Conservation (phyloP, 1,140 invertebrate species). For the Drosophila pectinifera region DNA sequence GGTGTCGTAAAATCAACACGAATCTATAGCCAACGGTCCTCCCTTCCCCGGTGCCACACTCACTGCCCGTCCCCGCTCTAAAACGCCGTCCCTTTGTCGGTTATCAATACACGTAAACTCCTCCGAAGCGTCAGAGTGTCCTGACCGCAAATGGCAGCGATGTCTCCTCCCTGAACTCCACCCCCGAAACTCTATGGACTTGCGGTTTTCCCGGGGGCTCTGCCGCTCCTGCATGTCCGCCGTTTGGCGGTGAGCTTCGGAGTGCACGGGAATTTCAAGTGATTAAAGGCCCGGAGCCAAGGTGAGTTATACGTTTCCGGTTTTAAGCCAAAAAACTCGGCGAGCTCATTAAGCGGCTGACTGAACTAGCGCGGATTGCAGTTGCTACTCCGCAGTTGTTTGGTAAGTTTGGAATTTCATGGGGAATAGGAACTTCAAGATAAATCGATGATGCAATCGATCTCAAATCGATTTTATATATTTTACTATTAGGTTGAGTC, state of each 20-base stretch:
- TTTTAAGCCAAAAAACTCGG: background rate
- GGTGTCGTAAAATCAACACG: slow-evolving; percentile 80
- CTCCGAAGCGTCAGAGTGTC: slow-evolving; percentile 42
- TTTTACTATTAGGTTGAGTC: background rate
- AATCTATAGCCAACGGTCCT: slow-evolving; percentile 22
- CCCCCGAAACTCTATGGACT: slow-evolving; percentile 41
- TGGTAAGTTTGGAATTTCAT: background rate
- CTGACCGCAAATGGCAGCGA: slow-evolving; percentile 63
- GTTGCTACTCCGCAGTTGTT: background rate
- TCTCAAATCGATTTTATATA: background rate
- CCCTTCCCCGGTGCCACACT: background rate
- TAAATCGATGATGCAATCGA: background rate
- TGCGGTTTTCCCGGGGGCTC: slow-evolving; percentile 19
- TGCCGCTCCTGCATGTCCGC: background rate
- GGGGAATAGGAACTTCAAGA: background rate
- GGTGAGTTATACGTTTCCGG: slow-evolving; percentile 17
- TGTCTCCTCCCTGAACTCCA: slow-evolving; percentile 19
- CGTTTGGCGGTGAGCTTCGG: slow-evolving; percentile 7
- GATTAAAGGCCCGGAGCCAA: slow-evolving; percentile 24
- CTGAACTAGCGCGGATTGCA: background rate
- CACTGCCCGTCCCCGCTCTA: slow-evolving; percentile 1
- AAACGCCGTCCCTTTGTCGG: slow-evolving; percentile 50
- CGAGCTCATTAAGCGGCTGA: background rate
- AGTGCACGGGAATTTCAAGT: slow-evolving; percentile 35
- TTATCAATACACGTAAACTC: slow-evolving; percentile 58